A percentile compares a stretch with the other conserved stretches of the same genome.
phyloP scores from a whole-genome alignment of 2,888 invertebrate species.

The Laspeyria flexula region DNA sequence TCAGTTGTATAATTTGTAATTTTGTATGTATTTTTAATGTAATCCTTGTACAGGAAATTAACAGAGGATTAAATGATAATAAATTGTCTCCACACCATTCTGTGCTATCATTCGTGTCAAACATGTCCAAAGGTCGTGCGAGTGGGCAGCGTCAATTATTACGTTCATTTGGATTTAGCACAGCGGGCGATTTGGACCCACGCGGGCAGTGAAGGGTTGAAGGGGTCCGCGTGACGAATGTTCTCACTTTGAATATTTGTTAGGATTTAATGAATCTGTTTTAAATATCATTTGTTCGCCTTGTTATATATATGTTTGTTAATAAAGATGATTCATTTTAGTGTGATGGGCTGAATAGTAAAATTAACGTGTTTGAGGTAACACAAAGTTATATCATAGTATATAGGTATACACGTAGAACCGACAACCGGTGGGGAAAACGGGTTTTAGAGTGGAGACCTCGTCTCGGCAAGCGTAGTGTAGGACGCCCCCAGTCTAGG shows the following conservation, averaged over 20 bases:
- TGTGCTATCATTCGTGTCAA: slow-evolving; percentile 39
- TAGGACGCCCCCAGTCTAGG: too few relatives aligned
- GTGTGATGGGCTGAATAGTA: too few relatives aligned
- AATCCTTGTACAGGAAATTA: too few relatives aligned
- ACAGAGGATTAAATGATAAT: neutral
- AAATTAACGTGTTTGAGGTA: too few relatives aligned
- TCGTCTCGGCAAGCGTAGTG: too few relatives aligned
- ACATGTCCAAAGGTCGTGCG: slow-evolving; percentile 56
- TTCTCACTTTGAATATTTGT: slow-evolving; percentile 66
- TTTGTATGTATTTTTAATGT: too few relatives aligned
- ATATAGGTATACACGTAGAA: too few relatives aligned
- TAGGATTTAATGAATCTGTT: slow-evolving; percentile 62
- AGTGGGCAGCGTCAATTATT: slow-evolving; percentile 78
- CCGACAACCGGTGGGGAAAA: too few relatives aligned
- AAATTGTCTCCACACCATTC: slow-evolving; percentile 45
- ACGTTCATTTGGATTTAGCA: slow-evolving; percentile 84
- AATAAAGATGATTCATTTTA: too few relatives aligned
- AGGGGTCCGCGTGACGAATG: slow-evolving; percentile 70
- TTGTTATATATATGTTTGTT: neutral
- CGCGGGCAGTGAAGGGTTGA: slow-evolving; percentile 67
- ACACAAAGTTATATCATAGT: too few relatives aligned
- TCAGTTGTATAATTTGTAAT: too few relatives aligned
- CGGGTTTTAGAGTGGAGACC: too few relatives aligned
- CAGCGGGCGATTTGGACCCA: slow-evolving; percentile 67
- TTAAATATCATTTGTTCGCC: slow-evolving; percentile 33